phyloP scores from a whole-genome alignment of 1,140 invertebrate genomes.

The Apis cerana region DNA sequence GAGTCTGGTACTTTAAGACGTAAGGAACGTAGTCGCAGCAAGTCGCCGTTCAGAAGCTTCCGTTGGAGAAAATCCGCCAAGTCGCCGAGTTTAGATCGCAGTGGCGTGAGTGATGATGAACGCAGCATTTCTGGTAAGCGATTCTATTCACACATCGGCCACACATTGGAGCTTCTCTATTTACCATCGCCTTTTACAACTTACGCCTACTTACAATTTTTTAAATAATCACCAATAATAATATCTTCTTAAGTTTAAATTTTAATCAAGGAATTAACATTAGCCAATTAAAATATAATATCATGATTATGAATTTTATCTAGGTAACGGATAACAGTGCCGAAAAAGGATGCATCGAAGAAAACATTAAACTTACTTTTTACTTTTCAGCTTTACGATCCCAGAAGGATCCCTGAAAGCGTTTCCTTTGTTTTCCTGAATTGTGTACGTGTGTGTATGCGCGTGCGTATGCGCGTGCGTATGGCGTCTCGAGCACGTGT shows the following conservation, averaged over 20 bases:
- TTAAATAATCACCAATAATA: not conserved
- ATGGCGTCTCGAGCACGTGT: not conserved
- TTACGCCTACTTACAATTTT: not conserved
- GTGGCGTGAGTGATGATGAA: conserved; percentile 90
- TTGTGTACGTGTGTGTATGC: not conserved
- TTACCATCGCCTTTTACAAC: not conserved
- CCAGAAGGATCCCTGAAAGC: not conserved
- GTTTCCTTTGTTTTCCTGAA: not conserved
- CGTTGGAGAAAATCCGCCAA: conserved; percentile 89
- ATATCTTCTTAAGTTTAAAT: not conserved
- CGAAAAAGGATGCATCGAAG: too few species aligned
- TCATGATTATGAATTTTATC: not conserved
- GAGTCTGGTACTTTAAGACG: conserved; percentile 80
- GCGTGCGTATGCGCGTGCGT: too few species aligned
- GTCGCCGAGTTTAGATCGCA: conserved; percentile 82
- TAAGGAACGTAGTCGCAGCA: conserved; percentile 91
- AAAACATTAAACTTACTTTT: too few species aligned
- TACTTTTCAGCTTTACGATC: not conserved
- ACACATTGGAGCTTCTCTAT: not conserved
- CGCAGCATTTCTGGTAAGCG: conserved; percentile 83
- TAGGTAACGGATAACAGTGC: not conserved
- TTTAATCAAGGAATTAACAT: not conserved
- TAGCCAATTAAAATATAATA: not conserved
- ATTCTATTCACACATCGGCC: not conserved
- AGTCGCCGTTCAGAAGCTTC: conserved; percentile 95